Evolutionary conservation across 2,113 vertebrate species (phyloP).

Genomic region (Pyrgilauda ruficollis): DNA sequence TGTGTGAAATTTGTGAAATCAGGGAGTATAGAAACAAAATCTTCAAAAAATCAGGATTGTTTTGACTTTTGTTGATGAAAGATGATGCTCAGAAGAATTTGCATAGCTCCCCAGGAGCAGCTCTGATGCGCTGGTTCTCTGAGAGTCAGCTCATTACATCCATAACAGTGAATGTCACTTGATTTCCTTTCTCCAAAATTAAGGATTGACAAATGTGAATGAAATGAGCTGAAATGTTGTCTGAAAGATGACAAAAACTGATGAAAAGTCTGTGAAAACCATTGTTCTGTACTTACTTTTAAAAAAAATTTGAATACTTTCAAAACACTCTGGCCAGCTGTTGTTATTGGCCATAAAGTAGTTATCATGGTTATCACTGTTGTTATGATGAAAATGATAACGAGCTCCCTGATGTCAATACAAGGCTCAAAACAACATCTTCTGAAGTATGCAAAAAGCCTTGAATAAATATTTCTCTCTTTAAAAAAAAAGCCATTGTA

Average conservation of each 20-base stretch:
- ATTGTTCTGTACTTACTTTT: neutral
- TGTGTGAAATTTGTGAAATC: neutral
- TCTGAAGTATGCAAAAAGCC: neutral
- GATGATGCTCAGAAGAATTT: neutral
- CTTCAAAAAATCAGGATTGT: constrained; percentile 4
- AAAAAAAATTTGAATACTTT: neutral
- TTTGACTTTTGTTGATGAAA: neutral
- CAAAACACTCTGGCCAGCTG: neutral
- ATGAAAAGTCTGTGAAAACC: neutral
- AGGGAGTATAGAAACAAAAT: neutral
- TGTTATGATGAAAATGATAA: neutral
- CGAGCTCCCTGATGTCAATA: neutral
- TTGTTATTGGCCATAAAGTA: neutral
- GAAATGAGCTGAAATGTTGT: neutral
- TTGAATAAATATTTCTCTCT: neutral
- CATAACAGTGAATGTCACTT: neutral
- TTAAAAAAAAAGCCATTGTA: neutral
- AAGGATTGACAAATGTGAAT: neutral
- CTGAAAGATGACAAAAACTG: neutral
- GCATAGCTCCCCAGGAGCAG: neutral
- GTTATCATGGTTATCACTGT: neutral
- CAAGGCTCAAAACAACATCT: neutral
- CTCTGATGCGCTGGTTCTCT: neutral
- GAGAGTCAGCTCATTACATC: neutral
- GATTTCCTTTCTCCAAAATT: constrained; percentile 10